Evolutionary conservation across 2,113 vertebrate genomes (phyloP).

Genomic region (Oreotrochilus melanogaster): DNA sequence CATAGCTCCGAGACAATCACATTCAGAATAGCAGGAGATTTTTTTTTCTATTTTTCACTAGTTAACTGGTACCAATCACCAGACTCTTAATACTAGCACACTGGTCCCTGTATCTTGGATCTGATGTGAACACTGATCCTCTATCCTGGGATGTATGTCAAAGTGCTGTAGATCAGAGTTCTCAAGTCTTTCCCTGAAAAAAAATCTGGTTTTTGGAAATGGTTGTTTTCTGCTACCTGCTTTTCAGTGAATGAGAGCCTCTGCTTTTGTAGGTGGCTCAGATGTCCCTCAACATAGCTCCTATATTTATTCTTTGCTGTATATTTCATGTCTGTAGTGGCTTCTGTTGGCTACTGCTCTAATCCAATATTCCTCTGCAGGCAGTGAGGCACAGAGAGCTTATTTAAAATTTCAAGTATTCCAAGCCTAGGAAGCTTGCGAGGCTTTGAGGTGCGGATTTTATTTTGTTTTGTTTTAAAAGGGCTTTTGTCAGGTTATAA

Average conservation of each 20-base stretch:
- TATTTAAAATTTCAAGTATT: background rate
- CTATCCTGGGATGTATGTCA: background rate
- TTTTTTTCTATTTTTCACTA: background rate
- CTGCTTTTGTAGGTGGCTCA: background rate
- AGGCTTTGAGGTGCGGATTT: fast-evolving
- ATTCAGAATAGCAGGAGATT: background rate
- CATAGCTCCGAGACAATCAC: background rate
- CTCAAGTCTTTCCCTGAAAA: background rate
- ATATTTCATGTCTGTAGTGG: background rate
- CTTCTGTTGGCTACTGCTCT: background rate
- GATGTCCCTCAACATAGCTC: background rate
- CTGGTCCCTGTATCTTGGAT: background rate
- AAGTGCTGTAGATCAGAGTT: too few relatives aligned
- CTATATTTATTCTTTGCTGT: background rate
- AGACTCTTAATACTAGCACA: background rate
- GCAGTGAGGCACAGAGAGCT: background rate
- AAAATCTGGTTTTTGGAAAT: background rate
- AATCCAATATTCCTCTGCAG: background rate
- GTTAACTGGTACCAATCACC: background rate
- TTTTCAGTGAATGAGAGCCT: background rate
- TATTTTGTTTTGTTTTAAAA: background rate
- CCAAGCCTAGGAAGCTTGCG: background rate
- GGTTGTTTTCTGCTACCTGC: background rate
- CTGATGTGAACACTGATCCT: background rate
- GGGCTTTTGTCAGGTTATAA: background rate